Percentiles rank a stretch among this genome's conserved stretches.
Evolutionary conservation across 2,797 vertebrate species (phyloP).

Genomic region (Hydrophis major): DNA sequence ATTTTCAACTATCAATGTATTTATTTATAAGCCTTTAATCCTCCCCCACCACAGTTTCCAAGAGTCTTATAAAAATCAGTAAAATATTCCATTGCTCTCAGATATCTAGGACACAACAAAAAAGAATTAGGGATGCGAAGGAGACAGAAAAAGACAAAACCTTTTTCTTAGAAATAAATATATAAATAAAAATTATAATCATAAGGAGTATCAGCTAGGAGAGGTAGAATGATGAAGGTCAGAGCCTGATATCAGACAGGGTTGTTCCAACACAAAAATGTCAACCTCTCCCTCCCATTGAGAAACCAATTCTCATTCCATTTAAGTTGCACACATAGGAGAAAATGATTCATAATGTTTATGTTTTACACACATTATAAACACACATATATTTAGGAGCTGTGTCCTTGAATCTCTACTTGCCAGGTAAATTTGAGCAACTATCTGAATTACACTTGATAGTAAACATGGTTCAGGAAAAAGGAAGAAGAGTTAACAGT

Average conservation of each 20-base stretch:
- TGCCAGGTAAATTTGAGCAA: neutral
- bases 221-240: neutral
- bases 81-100: neutral
- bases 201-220: neutral
- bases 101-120: neutral
- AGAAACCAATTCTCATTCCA: neutral
- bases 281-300: neutral
- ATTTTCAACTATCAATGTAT: neutral
- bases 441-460: neutral
- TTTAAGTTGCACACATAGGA: neutral
- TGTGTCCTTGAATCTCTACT: neutral
- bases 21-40: neutral
- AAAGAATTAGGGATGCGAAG: neutral
- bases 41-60: neutral
- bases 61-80: neutral
- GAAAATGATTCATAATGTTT: neutral
- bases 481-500: neutral
- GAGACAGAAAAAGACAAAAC: neutral
- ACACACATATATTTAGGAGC: neutral
- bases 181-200: neutral
- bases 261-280: neutral
- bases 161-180: neutral
- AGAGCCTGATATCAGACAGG: neutral
- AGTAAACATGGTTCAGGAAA: neutral
- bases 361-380: neutral